A percentile compares a stretch with the other conserved stretches of the same genome.
These are phyloP conservation scores for Serranus cabrilla DNA, from an alignment of 2,797 vertebrate genomes.

Conservation along the genomic window DNA sequence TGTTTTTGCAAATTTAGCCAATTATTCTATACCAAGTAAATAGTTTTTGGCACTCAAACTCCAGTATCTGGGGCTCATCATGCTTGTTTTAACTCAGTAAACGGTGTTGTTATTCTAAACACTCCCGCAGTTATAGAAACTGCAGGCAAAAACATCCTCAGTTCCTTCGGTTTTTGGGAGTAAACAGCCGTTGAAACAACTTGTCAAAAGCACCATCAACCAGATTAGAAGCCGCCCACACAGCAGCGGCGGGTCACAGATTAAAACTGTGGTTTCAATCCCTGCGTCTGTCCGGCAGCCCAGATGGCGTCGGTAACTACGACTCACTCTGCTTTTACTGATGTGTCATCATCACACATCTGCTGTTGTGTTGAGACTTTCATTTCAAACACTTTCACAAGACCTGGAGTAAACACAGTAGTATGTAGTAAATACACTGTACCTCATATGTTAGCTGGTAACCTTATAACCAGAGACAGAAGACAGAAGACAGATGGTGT, in stretches of 20 bases:
- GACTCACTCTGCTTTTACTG: constrained; percentile 6
- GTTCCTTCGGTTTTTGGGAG: background rate
- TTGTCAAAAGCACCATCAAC: constrained; percentile 60
- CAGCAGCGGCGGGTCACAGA: constrained; percentile 35
- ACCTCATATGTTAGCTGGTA: background rate
- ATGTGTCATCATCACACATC: constrained; percentile 21
- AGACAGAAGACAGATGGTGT: background rate
- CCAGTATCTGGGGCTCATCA: background rate
- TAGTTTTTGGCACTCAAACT: too few relatives aligned
- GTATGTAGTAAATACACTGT: too few relatives aligned
- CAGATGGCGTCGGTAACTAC: constrained; percentile 62
- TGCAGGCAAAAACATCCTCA: background rate
- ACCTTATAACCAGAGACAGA: background rate
- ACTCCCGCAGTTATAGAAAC: background rate
- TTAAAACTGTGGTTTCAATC: constrained; percentile 64
- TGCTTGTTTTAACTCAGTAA: background rate
- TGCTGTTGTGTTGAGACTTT: constrained; percentile 25
- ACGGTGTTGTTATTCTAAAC: background rate
- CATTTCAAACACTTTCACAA: background rate
- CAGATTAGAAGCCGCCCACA: constrained; percentile 54
- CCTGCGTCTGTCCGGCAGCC: constrained; percentile 23
- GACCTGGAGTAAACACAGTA: background rate
- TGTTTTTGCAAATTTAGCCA: background rate
- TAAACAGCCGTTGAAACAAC: constrained; percentile 10
- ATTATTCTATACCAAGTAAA: background rate